Evolutionary conservation across 2,888 invertebrate species (phyloP).

Genomic region (Drosophila borealis): DNA sequence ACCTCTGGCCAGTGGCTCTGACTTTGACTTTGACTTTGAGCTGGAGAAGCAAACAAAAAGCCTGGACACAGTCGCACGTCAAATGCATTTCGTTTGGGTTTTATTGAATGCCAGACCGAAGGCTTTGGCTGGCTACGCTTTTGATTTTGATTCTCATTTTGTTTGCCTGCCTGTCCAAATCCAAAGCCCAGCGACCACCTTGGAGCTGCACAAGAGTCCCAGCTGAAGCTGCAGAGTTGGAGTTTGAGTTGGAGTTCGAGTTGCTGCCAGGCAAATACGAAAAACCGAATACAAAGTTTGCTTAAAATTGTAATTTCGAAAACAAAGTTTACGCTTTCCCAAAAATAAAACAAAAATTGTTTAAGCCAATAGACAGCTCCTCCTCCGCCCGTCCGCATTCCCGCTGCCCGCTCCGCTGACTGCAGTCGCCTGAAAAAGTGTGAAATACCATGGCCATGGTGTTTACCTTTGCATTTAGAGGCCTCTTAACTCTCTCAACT

Average conservation of each 20-base stretch:
- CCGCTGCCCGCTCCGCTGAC: not conserved
- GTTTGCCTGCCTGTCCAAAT: constrained; percentile 31
- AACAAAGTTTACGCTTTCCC: constrained; percentile 78
- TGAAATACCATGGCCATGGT: constrained; percentile 73
- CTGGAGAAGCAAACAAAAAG: constrained; percentile 44
- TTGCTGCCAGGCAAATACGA: constrained; percentile 56
- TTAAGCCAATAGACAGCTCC: constrained; percentile 61
- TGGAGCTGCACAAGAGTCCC: constrained; percentile 29
- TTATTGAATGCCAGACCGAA: constrained; percentile 26
- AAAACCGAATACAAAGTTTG: constrained; percentile 37
- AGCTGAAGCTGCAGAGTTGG: constrained; percentile 4
- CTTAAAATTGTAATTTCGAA: constrained; percentile 67
- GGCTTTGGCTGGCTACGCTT: constrained; percentile 38
- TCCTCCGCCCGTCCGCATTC: not conserved
- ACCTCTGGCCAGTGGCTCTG: not conserved
- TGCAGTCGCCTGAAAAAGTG: constrained; percentile 71
- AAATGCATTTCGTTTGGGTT: constrained; percentile 51
- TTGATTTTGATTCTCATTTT: constrained; percentile 44
- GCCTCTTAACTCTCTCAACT: constrained; percentile 36
- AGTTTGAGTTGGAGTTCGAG: constrained; percentile 14
- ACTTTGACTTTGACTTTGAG: constrained; percentile 28
- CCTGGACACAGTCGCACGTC: constrained; percentile 37
- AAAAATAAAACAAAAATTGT: constrained; percentile 47
- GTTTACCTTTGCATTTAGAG: constrained; percentile 72
- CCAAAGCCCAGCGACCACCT: constrained; percentile 51